A percentile compares a stretch with the other conserved stretches of the same genome.
phyloP scores from a whole-genome alignment of 2,113 vertebrate genomes.

The Chaenocephalus aceratus region DNA sequence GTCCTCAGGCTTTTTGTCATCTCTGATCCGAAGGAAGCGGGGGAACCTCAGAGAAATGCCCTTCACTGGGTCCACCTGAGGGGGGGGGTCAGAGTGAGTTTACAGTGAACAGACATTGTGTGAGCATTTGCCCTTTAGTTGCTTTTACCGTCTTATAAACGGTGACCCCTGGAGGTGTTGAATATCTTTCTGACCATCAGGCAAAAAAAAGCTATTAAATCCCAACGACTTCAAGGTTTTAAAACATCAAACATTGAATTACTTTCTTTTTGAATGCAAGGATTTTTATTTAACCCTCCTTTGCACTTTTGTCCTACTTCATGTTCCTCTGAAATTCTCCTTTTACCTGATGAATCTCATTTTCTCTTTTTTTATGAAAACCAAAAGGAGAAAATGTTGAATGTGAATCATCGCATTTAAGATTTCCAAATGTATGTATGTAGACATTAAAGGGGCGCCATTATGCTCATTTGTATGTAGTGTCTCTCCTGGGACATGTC shows the following conservation, averaged over 20 bases:
- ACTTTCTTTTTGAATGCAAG: neutral
- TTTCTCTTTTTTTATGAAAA: too few relatives aligned
- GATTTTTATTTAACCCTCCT: neutral
- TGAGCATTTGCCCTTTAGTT: neutral
- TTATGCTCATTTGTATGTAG: too few relatives aligned
- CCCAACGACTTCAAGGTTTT: neutral
- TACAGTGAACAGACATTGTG: neutral
- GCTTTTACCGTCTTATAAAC: neutral
- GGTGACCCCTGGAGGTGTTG: neutral
- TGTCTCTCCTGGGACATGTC: too few relatives aligned
- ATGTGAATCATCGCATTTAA: too few relatives aligned
- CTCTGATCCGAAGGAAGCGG: constrained; percentile 88
- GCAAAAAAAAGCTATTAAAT: neutral
- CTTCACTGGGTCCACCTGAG: constrained; percentile 90
- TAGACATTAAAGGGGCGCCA: too few relatives aligned
- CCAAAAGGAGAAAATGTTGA: too few relatives aligned
- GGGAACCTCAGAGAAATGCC: constrained; percentile 93
- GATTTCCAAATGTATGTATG: too few relatives aligned
- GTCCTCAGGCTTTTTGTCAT: constrained; percentile 91
- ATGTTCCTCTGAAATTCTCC: too few relatives aligned
- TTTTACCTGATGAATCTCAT: too few relatives aligned
- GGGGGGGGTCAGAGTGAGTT: neutral
- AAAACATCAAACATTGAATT: neutral
- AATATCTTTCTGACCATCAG: neutral
- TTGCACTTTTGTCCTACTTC: neutral